Percentiles rank a stretch among this genome's conserved stretches.
Conservation (phyloP, 2,888 invertebrate genomes). For the Orthosia incerta region DNA sequence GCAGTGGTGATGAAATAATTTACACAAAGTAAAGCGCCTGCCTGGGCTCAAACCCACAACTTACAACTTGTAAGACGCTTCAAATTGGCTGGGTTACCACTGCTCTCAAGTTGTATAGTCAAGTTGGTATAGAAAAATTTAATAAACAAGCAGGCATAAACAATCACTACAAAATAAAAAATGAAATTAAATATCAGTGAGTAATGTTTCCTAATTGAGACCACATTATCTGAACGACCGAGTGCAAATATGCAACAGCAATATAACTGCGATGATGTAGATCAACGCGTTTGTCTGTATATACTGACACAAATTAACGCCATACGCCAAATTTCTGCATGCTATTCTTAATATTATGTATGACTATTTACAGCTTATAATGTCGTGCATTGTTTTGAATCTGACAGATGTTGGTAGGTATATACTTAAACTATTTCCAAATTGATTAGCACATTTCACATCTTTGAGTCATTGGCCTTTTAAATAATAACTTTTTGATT, state of each 20-base stretch:
- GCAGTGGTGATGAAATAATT: too few species aligned
- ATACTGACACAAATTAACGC: constrained; percentile 14
- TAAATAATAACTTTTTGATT: constrained; percentile 17
- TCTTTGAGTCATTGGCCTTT: constrained; percentile 26
- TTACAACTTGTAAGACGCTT: too few species aligned
- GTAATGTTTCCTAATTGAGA: constrained; percentile 17
- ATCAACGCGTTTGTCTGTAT: constrained; percentile 6
- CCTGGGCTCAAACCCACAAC: too few species aligned
- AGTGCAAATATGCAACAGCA: constrained; percentile 36
- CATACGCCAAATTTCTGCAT: constrained; percentile 14
- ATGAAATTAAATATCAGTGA: constrained; percentile 10
- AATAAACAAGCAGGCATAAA: too few species aligned
- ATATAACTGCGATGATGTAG: constrained; percentile 20
- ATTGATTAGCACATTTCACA: constrained; percentile 9
- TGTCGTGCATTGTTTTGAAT: constrained; percentile 17
- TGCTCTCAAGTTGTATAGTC: too few species aligned
- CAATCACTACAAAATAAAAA: too few species aligned
- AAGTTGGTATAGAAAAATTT: too few species aligned
- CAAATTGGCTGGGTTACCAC: too few species aligned
- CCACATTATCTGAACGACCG: background rate
- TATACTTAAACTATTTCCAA: background rate
- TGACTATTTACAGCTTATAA: constrained; percentile 14
- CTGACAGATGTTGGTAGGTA: background rate
- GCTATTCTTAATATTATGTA: constrained; percentile 10
- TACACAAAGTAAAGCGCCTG: too few species aligned